Base-by-base conservation (phyloP, 2,797 vertebrate genomes). In the Serranus cabrilla region DNA sequence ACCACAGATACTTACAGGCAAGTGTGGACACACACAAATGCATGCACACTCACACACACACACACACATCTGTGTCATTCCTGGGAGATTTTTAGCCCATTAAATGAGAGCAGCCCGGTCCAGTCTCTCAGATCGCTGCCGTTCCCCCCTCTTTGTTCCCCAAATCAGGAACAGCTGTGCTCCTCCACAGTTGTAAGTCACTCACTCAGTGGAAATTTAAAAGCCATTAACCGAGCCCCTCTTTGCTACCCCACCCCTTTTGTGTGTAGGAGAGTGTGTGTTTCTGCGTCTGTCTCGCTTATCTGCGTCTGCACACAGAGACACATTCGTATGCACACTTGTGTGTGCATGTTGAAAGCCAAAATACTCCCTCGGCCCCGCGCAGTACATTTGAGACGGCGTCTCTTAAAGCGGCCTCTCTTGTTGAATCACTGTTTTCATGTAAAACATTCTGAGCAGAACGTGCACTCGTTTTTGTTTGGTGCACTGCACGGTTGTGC, bases 151-250 rank as follows among this genome's bases (percentile, higher is more conserved):
- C 87, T 92, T 92, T 93, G 94, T 92, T 93, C 91, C 92, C 90
- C 89, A 92, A 93, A 94, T 90, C 93, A 93, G 91, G 88, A 94
- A 91, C 94, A 94, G 93, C 94, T 95, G 94, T 93, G 91, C 89
- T 93, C 87, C 90, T 93, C 92, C 88, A 91, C 91, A 93, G 92
- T 93, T 94, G 92, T 93, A 93, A 94, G 92, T 95, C 94, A 93
- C 91, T 94, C 90, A 89, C 91, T 94, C 90, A 83, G 92, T 93
- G 91, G 92, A 93, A 92, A 94, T 94, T 90, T 93, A 94, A 93
- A 93, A 93, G 93, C 89, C 91, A 94, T 94, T 94, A 94, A 91
- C 82, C 40, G 74, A 93, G 84, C 84, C 91, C 84, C 86, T 92
- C 82, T 56, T 77, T 81, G 85, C 86, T 83, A 71, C 90, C 79